phyloP scores from a whole-genome alignment of 2,888 invertebrate genomes.

The Diaphora mendica region DNA sequence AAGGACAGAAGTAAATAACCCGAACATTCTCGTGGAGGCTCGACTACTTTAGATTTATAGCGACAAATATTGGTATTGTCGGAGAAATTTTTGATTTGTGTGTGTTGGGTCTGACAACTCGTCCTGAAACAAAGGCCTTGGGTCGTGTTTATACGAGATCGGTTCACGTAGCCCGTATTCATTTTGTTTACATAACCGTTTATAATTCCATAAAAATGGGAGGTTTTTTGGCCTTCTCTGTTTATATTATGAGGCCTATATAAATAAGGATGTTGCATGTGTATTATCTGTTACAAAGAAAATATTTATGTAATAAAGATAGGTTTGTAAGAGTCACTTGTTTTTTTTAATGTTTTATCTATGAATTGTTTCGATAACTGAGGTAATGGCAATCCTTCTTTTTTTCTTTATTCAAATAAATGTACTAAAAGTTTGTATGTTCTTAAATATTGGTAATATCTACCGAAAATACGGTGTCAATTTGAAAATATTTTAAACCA shows the following conservation, averaged over 20 bases:
- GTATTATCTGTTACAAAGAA: neutral
- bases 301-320: neutral
- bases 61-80: constrained; percentile 56
- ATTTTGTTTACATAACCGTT: constrained; percentile 46
- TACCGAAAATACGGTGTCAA: no score
- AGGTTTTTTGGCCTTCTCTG: neutral
- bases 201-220: constrained; percentile 17
- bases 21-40: neutral
- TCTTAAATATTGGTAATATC: no score
- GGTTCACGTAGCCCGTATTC: constrained; percentile 39
- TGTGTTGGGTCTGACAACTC: constrained; percentile 37
- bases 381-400: neutral
- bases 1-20: constrained; percentile 4
- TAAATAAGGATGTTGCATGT: neutral
- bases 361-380: neutral
- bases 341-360: neutral
- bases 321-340: neutral
- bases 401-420: neutral
- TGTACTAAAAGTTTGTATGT: neutral
- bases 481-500: no score
- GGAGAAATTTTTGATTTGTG: constrained; percentile 53
- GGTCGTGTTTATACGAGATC: constrained; percentile 31
- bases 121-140: constrained; percentile 35
- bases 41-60: constrained; percentile 49
- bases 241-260: neutral